Evolutionary conservation across 2,797 vertebrate species (phyloP).

Genomic region (Siniperca obscura): DNA sequence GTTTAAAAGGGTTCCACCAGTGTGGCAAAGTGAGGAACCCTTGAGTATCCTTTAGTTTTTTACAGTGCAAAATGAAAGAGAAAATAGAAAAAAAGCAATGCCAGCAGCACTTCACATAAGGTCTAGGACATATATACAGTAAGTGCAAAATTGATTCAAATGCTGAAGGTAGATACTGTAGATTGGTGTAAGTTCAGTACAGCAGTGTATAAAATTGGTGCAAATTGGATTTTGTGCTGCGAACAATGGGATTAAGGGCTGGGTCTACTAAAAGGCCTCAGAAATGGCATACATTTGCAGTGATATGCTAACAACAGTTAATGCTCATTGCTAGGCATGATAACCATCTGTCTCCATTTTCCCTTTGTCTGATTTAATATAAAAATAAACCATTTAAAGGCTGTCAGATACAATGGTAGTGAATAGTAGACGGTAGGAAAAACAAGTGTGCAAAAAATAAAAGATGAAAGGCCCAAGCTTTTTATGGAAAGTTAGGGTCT

Average conservation of each 20-base stretch:
- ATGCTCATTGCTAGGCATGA: constrained; percentile 5
- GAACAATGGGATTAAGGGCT: constrained; percentile 48
- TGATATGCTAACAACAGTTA: constrained; percentile 41
- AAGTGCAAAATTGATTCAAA: constrained; percentile 39
- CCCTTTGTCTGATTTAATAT: constrained; percentile 10
- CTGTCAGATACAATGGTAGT: neutral
- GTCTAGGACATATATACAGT: constrained; percentile 4
- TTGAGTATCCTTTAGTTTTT: too few relatives aligned
- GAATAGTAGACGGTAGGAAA: neutral
- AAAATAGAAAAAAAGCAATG: neutral
- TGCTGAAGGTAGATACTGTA: constrained; percentile 40
- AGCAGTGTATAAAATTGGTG: constrained; percentile 55
- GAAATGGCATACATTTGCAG: constrained; percentile 39
- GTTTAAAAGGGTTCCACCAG: too few relatives aligned
- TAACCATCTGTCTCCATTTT: constrained; percentile 32
- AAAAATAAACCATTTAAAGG: constrained; percentile 7
- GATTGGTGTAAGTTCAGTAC: constrained; percentile 47
- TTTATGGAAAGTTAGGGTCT: neutral
- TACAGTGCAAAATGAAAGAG: neutral
- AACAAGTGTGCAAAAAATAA: neutral
- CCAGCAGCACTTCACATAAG: neutral
- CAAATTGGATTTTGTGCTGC: constrained; percentile 55
- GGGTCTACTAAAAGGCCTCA: constrained; percentile 22
- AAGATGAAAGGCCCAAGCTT: neutral
- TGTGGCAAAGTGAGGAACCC: too few relatives aligned